These are phyloP conservation scores for Lithobates sylvaticus DNA, from an alignment of 2,797 vertebrate genomes.

Conservation along the genomic window DNA sequence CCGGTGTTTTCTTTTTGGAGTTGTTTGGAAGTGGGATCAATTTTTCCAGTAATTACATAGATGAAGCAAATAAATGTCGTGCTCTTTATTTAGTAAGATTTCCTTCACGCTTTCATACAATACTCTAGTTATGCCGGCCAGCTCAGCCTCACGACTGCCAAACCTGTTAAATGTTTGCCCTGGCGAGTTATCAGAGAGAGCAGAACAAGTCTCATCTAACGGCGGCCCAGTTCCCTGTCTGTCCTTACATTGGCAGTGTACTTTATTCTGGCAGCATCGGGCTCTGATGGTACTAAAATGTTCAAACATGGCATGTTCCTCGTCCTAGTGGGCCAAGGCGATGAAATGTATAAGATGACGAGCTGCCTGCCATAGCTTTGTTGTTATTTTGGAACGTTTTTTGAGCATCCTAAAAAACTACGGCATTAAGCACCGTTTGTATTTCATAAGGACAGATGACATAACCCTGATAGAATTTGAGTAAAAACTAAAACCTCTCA, in stretches of 20 bases:
- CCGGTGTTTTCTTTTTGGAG: constrained; percentile 49
- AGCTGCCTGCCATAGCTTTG: not conserved
- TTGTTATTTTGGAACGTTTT: constrained; percentile 1
- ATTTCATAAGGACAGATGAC: not conserved
- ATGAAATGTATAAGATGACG: constrained; percentile 29
- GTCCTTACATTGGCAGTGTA: constrained; percentile 37
- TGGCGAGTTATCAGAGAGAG: constrained; percentile 33
- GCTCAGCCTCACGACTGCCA: constrained; percentile 40
- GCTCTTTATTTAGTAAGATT: constrained; percentile 55
- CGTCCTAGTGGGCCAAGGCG: not conserved
- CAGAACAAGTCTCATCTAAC: constrained; percentile 52
- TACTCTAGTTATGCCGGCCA: constrained; percentile 45
- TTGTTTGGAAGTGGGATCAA: constrained; percentile 47
- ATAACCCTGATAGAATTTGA: not conserved
- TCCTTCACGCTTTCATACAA: constrained; percentile 53
- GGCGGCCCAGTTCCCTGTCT: constrained; percentile 34
- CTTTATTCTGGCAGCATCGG: constrained; percentile 41
- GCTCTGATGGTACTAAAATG: constrained; percentile 49
- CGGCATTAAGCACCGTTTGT: not conserved
- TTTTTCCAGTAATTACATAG: constrained; percentile 63
- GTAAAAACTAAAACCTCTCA: not conserved
- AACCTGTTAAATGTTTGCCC: constrained; percentile 52
- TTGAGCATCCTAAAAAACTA: not conserved
- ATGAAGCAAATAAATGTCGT: constrained; percentile 56
- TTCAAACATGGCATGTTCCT: constrained; percentile 37